Percentiles rank a stretch among this genome's conserved stretches.
Conservation (phyloP, 2,797 vertebrate genomes). For the Zalophus californianus region DNA sequence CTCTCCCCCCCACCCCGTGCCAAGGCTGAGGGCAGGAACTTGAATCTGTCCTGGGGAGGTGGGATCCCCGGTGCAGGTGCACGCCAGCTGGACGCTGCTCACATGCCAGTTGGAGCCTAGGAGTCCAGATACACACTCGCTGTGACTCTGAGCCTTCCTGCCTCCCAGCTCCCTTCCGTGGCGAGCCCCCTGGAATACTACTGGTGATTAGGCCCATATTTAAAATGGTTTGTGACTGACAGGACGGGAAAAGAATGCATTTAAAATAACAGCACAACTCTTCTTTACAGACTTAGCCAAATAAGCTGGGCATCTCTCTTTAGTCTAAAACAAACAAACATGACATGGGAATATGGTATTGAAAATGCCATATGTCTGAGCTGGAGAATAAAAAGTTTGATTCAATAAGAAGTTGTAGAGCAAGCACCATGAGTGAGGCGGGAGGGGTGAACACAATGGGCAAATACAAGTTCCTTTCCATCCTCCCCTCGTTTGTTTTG, state of each 20-base stretch:
- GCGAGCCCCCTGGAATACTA: constrained; percentile 55
- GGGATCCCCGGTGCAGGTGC: constrained; percentile 76
- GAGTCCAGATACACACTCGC: constrained; percentile 55
- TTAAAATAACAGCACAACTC: constrained; percentile 21
- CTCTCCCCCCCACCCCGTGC: neutral
- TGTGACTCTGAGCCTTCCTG: constrained; percentile 52
- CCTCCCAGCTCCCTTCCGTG: neutral
- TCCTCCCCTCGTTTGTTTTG: neutral
- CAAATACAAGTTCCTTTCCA: neutral
- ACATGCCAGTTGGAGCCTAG: constrained; percentile 35
- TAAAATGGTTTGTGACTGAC: constrained; percentile 71
- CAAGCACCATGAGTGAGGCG: neutral
- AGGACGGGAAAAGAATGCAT: constrained; percentile 62
- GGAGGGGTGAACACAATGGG: neutral
- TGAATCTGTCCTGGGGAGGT: constrained; percentile 69
- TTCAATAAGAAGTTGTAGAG: constrained; percentile 12
- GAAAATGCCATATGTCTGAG: constrained; percentile 67
- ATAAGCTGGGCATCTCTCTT: constrained; percentile 54
- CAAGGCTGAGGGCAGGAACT: constrained; percentile 68
- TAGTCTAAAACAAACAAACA: constrained; percentile 66
- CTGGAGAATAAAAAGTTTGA: constrained; percentile 45
- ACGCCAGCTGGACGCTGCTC: constrained; percentile 68
- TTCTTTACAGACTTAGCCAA: neutral
- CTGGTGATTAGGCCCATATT: constrained; percentile 72
- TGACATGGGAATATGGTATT: neutral